phyloP scores from a whole-genome alignment of 2,888 invertebrate species.

The Asteroscopus sphinx region DNA sequence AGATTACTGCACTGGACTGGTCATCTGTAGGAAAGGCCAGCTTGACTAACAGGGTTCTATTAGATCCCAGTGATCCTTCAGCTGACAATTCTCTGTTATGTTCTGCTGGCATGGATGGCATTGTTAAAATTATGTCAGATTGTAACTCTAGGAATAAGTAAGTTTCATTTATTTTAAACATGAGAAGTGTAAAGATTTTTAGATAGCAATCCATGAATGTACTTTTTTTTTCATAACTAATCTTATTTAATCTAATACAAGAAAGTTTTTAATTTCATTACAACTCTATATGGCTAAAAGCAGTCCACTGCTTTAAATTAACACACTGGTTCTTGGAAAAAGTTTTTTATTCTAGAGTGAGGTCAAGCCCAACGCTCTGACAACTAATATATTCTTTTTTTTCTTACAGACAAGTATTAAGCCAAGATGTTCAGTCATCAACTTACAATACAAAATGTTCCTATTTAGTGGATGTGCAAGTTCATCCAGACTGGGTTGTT shows the following conservation, averaged over 20 bases:
- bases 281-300: no score
- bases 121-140: slow-evolving; percentile 92
- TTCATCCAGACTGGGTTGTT: slow-evolving; percentile 86
- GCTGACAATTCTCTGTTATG: slow-evolving; percentile 88
- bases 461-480: slow-evolving; percentile 85
- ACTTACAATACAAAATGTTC: slow-evolving; percentile 86
- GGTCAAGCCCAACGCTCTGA: neutral
- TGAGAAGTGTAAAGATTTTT: neutral
- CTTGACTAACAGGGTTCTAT: slow-evolving; percentile 73
- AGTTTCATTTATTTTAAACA: slow-evolving; percentile 45
- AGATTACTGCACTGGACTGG: slow-evolving; percentile 91
- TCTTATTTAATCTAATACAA: no score
- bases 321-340: neutral
- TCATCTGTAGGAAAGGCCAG: slow-evolving; percentile 81
- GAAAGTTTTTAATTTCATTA: no score
- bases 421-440: slow-evolving; percentile 81
- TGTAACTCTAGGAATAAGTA: slow-evolving; percentile 82
- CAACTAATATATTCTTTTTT: slow-evolving; percentile 13
- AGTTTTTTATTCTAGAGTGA: no score
- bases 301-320: no score
- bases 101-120: slow-evolving; percentile 92
- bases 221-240: no score
- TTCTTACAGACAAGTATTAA: slow-evolving; percentile 78
- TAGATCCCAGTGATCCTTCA: slow-evolving; percentile 71
- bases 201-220: no score